phyloP scores from a whole-genome alignment of 1,140 invertebrate species.

The Hylyphantes graminicola region DNA sequence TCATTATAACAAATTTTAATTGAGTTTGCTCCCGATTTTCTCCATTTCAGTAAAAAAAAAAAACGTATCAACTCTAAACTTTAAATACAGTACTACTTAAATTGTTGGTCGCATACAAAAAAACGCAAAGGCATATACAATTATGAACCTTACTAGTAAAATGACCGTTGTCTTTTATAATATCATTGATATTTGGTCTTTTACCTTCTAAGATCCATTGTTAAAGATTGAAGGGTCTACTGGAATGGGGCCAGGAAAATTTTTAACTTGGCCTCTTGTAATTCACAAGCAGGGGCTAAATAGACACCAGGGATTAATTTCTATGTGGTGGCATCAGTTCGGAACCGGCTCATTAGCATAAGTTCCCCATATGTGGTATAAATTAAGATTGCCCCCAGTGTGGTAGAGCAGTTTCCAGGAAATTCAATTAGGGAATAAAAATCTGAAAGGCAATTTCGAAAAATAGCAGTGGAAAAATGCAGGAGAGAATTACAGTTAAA shows the following conservation, averaged over 20 bases:
- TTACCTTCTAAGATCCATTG: not conserved
- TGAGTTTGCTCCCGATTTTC: conserved; percentile 11
- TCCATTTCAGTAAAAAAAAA: conserved; percentile 13
- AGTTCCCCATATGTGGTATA: conserved; percentile 46
- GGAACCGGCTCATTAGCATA: conserved; percentile 55
- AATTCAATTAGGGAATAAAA: conserved; percentile 58
- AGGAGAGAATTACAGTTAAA: conserved; percentile 50
- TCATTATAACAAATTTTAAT: conserved; percentile 59
- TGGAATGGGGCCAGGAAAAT: conserved; percentile 47
- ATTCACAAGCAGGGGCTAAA: conserved; percentile 57
- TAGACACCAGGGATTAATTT: conserved; percentile 59
- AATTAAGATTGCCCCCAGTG: conserved; percentile 50
- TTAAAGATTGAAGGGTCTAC: conserved; percentile 11
- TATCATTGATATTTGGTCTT: no score
- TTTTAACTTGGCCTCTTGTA: conserved; percentile 48
- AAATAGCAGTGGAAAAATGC: not conserved
- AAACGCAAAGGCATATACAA: no score
- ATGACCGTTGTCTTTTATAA: no score
- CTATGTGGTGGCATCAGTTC: conserved; percentile 53
- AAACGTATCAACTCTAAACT: not conserved
- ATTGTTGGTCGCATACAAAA: no score
- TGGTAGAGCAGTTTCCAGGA: conserved; percentile 9
- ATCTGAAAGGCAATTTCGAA: conserved; percentile 51
- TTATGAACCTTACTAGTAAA: no score
- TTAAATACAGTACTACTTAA: no score